Evolutionary conservation across 2,888 invertebrate genomes (phyloP).

Genomic region (Rhagium mordax): DNA sequence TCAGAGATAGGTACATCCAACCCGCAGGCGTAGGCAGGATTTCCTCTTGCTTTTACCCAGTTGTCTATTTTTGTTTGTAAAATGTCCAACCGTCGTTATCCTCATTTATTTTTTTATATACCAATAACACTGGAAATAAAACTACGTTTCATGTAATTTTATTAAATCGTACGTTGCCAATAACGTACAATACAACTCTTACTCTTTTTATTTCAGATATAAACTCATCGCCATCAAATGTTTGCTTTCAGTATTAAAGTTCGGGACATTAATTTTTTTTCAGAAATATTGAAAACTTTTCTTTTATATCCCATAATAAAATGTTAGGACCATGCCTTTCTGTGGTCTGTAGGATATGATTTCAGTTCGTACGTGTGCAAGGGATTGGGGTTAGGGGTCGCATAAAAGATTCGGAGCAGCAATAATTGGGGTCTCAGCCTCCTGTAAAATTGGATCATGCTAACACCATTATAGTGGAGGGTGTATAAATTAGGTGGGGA

Average conservation of each 20-base stretch:
- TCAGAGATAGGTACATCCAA: too few species aligned
- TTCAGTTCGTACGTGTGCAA: slow-evolving; percentile 17
- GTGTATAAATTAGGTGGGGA: slow-evolving; percentile 16
- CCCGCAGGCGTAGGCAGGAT: background rate
- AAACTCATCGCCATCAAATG: slow-evolving; percentile 14
- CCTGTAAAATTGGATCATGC: slow-evolving; percentile 33
- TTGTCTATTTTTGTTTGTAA: background rate
- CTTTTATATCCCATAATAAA: slow-evolving; percentile 32
- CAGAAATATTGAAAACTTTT: slow-evolving; percentile 36
- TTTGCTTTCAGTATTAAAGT: slow-evolving; percentile 18
- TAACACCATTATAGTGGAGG: slow-evolving; percentile 17
- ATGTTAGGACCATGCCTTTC: slow-evolving; percentile 19
- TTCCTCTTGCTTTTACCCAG: background rate
- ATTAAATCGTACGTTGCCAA: background rate
- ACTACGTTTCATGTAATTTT: background rate
- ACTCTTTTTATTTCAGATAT: slow-evolving; percentile 5
- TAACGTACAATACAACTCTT: background rate
- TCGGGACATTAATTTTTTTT: slow-evolving; percentile 19
- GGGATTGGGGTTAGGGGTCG: slow-evolving; percentile 31
- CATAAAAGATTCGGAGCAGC: slow-evolving; percentile 39
- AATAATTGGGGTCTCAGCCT: slow-evolving; percentile 41
- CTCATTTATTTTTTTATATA: background rate
- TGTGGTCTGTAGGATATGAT: slow-evolving; percentile 14
- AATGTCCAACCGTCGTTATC: background rate
- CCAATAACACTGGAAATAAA: background rate